Conservation (phyloP, 2,888 invertebrate species). For the Dexiosoma caninum region DNA sequence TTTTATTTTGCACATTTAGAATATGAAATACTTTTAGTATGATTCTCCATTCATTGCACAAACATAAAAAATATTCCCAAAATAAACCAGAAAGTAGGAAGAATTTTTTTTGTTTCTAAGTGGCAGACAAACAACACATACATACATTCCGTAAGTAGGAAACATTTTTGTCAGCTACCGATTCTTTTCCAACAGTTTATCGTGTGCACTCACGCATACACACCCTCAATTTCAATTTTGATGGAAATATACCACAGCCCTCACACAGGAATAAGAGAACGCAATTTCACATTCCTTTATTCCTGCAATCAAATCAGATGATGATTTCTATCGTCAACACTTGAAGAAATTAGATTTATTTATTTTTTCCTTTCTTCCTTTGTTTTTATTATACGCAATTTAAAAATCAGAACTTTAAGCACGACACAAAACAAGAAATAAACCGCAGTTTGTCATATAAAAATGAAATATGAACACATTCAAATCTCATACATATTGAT, state of each 20-base stretch:
- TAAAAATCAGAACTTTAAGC: neutral
- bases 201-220: slow-evolving; percentile 4
- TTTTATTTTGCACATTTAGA: slow-evolving; percentile 5
- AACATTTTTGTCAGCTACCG: neutral
- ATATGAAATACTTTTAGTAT: slow-evolving; percentile 36
- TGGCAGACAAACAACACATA: neutral
- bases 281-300: slow-evolving; percentile 14
- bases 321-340: slow-evolving; percentile 58
- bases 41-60: slow-evolving; percentile 11
- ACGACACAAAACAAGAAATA: slow-evolving; percentile 16
- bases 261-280: neutral
- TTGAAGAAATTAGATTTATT: slow-evolving; percentile 41
- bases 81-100: neutral
- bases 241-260: slow-evolving; percentile 6
- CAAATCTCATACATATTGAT: neutral
- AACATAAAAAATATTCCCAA: neutral
- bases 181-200: neutral
- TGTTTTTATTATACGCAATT: slow-evolving; percentile 1
- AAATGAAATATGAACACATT: neutral
- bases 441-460: slow-evolving; percentile 27
- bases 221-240: slow-evolving; percentile 3
- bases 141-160: neutral
- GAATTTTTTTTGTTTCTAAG: neutral
- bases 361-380: neutral
- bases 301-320: slow-evolving; percentile 44